These are phyloP conservation scores for Pelusios castaneus DNA, from an alignment of 2,113 vertebrate genomes.

Conservation along the genomic window DNA sequence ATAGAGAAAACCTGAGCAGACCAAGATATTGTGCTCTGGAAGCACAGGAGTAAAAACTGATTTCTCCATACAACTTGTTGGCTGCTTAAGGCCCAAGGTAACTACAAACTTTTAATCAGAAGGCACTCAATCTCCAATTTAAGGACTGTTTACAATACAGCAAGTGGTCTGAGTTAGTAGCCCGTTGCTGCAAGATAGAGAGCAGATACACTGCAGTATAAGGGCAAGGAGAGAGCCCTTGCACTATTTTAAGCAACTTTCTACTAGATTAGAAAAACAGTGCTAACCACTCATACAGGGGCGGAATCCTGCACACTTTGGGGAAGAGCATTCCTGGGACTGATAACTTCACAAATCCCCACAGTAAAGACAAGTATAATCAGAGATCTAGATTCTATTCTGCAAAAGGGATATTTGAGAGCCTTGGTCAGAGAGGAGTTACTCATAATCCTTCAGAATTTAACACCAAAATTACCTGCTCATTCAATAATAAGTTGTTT, in stretches of 20 bases:
- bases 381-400: not conserved
- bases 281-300: fast-evolving
- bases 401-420: not conserved
- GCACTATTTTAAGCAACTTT: not conserved
- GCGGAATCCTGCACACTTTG: not conserved
- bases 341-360: not conserved
- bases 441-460: not conserved
- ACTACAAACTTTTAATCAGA: not conserved
- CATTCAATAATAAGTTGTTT: not conserved
- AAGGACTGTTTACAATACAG: not conserved
- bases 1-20: not conserved
- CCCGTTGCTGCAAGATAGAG: fast-evolving
- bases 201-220: fast-evolving
- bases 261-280: not conserved
- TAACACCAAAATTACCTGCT: slow-evolving; percentile 20
- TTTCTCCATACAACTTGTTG: not conserved
- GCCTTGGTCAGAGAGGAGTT: not conserved
- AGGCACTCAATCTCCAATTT: not conserved
- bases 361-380: not conserved
- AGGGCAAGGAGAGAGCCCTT: not conserved
- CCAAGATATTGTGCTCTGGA: not conserved
- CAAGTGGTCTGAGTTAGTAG: not conserved
- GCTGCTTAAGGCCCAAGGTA: fast-evolving
- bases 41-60: not conserved
- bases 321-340: fast-evolving